A percentile compares a stretch with the other conserved stretches of the same genome.
Conservation (phyloP, 2,113 vertebrate genomes). For the Galeopterus variegatus region DNA sequence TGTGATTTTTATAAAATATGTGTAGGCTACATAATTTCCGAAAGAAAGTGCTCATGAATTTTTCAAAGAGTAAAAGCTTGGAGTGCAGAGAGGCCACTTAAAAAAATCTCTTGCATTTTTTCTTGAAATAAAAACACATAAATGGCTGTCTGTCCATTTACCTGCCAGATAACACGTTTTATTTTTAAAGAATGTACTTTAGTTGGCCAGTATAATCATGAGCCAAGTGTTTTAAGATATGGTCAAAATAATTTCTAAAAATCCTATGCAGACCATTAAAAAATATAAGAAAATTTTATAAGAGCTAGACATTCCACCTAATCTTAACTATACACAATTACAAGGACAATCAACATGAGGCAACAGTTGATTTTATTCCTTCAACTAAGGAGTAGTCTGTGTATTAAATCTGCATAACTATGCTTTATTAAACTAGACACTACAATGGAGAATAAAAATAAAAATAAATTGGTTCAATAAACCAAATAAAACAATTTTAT, state of each 20-base stretch:
- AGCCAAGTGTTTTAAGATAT: constrained; percentile 62
- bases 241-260: constrained; percentile 57
- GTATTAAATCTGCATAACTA: background rate
- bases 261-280: constrained; percentile 19
- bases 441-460: constrained; percentile 51
- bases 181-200: constrained; percentile 69
- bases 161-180: constrained; percentile 68
- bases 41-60: constrained; percentile 64
- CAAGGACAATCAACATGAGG: background rate
- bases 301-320: constrained; percentile 59
- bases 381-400: background rate
- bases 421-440: background rate
- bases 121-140: constrained; percentile 69
- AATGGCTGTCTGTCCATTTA: constrained; percentile 45
- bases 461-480: constrained; percentile 46
- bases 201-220: constrained; percentile 55
- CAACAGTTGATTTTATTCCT: background rate
- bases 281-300: constrained; percentile 3
- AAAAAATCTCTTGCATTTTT: constrained; percentile 67
- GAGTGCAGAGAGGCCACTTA: constrained; percentile 54
- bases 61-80: constrained; percentile 64
- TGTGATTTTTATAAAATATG: constrained; percentile 71
- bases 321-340: constrained; percentile 53
- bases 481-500: constrained; percentile 9
- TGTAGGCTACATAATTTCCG: constrained; percentile 60